Percentiles rank a stretch among this genome's conserved stretches.
phyloP scores from a whole-genome alignment of 2,797 vertebrate genomes.

The Hoplostethus mediterraneus region DNA sequence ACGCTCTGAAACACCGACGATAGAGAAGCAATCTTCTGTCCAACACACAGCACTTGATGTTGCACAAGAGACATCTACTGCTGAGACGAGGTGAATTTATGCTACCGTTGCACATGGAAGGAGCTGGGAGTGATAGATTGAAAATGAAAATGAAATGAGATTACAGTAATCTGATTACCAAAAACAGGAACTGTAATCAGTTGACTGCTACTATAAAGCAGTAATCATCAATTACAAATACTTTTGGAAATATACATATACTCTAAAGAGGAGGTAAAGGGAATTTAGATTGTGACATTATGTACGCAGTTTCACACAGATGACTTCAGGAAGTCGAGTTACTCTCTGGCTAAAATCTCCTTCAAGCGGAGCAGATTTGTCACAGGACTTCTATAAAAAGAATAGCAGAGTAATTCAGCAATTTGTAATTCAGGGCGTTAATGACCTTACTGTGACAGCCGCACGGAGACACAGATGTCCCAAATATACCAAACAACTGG shows the following conservation, averaged over 20 bases:
- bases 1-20: constrained; percentile 31
- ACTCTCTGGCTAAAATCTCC: constrained; percentile 9
- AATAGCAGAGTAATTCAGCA: constrained; percentile 12
- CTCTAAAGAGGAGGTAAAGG: not conserved
- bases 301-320: not conserved
- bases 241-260: constrained; percentile 1
- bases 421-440: constrained; percentile 40
- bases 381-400: constrained; percentile 46
- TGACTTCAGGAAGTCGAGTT: constrained; percentile 21
- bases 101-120: constrained; percentile 6
- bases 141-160: constrained; percentile 29
- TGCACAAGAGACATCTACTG: constrained; percentile 35
- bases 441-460: constrained; percentile 46
- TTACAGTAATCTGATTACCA: constrained; percentile 46
- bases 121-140: constrained; percentile 29
- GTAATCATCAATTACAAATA: constrained; percentile 11
- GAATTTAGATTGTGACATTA: not conserved
- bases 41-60: constrained; percentile 17
- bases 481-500: constrained; percentile 48
- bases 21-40: constrained; percentile 42
- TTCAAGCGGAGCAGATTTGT: constrained; percentile 21
- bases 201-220: not conserved
- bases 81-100: constrained; percentile 42
- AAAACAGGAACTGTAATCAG: not conserved
- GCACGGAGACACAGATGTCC: constrained; percentile 41